A percentile compares a stretch with the other conserved stretches of the same genome.
Evolutionary conservation across 1,140 invertebrate genomes (phyloP).

Genomic region (Caenorhabditis elegans): WBcel235 BX284606.5:13350501-13351000

Average conservation of each 20-base stretch:
- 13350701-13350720: background rate
- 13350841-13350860: too few relatives aligned
- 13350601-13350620: conserved; percentile 48
- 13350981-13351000: conserved; percentile 3
- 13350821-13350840: too few relatives aligned
- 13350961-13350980: background rate
- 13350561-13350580: conserved; percentile 45
- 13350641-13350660: conserved; percentile 24
- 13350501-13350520: conserved; percentile 46
- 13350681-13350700: background rate
- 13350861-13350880: too few relatives aligned
- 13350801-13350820: background rate
- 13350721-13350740: conserved; percentile 1
- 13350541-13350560: conserved; percentile 49
- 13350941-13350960: background rate
- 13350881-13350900: background rate
- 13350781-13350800: background rate
- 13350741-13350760: background rate
- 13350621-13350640: conserved; percentile 33
- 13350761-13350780: background rate
- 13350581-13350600: conserved; percentile 49
- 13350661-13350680: background rate
- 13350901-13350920: background rate
- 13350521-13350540: conserved; percentile 39
- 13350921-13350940: background rate